These are phyloP conservation scores for Charina bottae DNA, from an alignment of 2,113 vertebrate genomes.

Conservation along the genomic window DNA sequence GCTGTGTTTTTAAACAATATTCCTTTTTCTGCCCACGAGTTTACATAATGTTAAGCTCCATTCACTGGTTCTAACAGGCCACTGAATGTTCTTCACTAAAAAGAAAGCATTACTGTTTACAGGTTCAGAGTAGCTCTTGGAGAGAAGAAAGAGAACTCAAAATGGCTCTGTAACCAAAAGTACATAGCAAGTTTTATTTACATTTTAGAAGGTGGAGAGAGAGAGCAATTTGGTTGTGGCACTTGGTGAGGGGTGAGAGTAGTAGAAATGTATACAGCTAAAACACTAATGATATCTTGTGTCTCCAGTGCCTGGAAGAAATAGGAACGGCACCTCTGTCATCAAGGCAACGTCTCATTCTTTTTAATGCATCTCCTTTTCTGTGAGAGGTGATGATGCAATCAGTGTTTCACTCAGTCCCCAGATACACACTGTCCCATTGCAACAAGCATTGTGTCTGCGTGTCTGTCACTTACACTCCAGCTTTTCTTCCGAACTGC, in stretches of 20 bases:
- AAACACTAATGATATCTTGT: not conserved
- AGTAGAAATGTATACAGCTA: not conserved
- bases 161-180: too few species aligned
- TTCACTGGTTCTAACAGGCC: too few species aligned
- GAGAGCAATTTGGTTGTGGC: too few species aligned
- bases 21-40: too few species aligned
- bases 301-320: not conserved
- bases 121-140: too few species aligned
- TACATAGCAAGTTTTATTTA: too few species aligned
- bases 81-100: too few species aligned
- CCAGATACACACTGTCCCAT: not conserved
- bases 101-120: not conserved
- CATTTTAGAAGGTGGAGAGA: too few species aligned
- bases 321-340: not conserved
- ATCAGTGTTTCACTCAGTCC: not conserved
- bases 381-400: not conserved
- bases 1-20: too few species aligned
- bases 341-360: not conserved
- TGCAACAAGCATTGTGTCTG: not conserved
- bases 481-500: slow-evolving; percentile 59
- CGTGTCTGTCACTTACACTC: slow-evolving; percentile 57
- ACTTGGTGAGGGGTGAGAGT: too few species aligned
- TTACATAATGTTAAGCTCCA: too few species aligned
- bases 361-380: not conserved
- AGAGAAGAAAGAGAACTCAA: too few species aligned